Percentiles rank a stretch among this genome's conserved stretches.
Evolutionary conservation across 2,888 invertebrate species (phyloP).

Genomic region (Eristalinus aeneus): DNA sequence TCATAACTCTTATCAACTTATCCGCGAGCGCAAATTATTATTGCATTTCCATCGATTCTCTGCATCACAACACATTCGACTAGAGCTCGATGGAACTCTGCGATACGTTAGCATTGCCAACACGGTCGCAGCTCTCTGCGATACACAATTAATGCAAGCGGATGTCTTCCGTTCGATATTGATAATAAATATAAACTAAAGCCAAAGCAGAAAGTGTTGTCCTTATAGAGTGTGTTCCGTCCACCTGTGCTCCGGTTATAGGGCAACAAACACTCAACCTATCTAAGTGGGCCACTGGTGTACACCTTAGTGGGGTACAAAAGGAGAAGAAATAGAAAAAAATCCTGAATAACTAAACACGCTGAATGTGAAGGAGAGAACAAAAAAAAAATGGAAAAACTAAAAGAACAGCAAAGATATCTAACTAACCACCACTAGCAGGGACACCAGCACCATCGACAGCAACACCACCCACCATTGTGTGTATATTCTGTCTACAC

Average conservation of each 20-base stretch:
- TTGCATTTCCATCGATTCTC: not conserved
- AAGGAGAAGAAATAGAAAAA: slow-evolving; percentile 53
- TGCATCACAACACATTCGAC: not conserved
- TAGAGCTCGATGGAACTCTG: not conserved
- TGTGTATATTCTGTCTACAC: slow-evolving; percentile 60
- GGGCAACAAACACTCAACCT: slow-evolving; percentile 69
- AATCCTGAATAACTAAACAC: slow-evolving; percentile 65
- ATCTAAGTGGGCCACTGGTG: slow-evolving; percentile 67
- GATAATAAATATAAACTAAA: slow-evolving; percentile 81
- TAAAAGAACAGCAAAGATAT: slow-evolving; percentile 30
- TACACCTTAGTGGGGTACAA: slow-evolving; percentile 51
- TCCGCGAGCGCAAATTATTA: not conserved
- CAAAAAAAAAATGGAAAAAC: slow-evolving; percentile 20
- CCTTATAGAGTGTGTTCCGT: slow-evolving; percentile 65
- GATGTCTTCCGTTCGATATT: slow-evolving; percentile 79
- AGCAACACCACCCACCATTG: slow-evolving; percentile 25
- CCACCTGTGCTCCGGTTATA: slow-evolving; percentile 63
- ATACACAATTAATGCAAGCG: slow-evolving; percentile 33
- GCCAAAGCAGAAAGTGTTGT: slow-evolving; percentile 67
- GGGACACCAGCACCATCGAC: slow-evolving; percentile 25
- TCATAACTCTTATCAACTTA: not conserved
- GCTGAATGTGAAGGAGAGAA: slow-evolving; percentile 51
- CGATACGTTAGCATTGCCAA: slow-evolving; percentile 1
- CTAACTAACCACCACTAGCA: slow-evolving; percentile 52
- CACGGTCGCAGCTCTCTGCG: not conserved